phyloP scores from a whole-genome alignment of 2,113 vertebrate species.

The Myrmecophaga tridactyla region DNA sequence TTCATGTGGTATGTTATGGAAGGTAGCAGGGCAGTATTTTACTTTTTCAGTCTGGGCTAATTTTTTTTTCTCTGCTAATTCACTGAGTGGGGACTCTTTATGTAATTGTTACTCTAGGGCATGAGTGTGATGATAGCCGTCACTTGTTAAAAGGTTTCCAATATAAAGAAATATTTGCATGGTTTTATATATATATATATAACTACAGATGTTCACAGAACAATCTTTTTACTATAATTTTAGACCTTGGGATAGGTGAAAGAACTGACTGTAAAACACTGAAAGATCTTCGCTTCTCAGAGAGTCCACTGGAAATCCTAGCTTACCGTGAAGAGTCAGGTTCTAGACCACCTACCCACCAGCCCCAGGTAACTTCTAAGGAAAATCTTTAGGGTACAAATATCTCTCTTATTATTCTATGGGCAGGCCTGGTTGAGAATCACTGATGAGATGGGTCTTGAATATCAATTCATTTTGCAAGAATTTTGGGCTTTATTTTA shows the following conservation, averaged over 20 bases:
- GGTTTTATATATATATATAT: not conserved
- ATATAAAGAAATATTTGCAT: not conserved
- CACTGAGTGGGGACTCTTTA: not conserved
- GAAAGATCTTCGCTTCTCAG: constrained; percentile 80
- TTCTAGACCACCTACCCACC: constrained; percentile 42
- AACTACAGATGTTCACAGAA: constrained; percentile 43
- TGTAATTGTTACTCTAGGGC: not conserved
- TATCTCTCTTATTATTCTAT: not conserved
- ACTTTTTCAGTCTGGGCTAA: not conserved
- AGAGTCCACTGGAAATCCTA: constrained; percentile 61
- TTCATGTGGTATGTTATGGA: not conserved
- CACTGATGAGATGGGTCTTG: not conserved
- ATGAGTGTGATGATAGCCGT: not conserved
- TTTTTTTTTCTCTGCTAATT: constrained; percentile 32
- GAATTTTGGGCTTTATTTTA: not conserved
- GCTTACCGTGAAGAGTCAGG: constrained; percentile 22
- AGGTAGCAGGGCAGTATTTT: not conserved
- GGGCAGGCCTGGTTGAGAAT: not conserved
- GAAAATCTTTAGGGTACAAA: not conserved
- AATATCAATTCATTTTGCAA: not conserved
- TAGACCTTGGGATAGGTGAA: constrained; percentile 75
- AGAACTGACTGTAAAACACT: constrained; percentile 49
- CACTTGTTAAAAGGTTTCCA: constrained; percentile 1
- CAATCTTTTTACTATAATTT: constrained; percentile 65
- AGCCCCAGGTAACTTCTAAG: constrained; percentile 78